phyloP scores from a whole-genome alignment of 1,140 invertebrate genomes.

The Drosophila navojoa region DNA sequence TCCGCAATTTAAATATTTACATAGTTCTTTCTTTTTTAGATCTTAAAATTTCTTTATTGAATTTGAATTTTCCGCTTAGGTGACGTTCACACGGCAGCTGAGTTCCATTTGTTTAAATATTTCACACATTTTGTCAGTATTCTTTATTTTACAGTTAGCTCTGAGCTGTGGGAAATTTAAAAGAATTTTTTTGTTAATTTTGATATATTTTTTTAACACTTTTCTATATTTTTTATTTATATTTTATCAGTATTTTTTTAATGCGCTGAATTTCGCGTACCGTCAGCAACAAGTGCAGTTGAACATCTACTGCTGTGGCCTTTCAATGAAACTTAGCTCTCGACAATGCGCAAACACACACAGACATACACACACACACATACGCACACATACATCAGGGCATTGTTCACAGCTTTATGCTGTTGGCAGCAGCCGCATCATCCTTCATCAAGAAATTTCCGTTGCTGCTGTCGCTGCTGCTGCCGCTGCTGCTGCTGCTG shows the following conservation, averaged over 20 bases:
- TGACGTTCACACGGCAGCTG: constrained; percentile 62
- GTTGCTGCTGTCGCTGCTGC: neutral
- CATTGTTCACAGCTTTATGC: constrained; percentile 20
- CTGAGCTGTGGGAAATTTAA: neutral
- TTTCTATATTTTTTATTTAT: constrained; percentile 10
- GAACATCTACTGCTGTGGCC: constrained; percentile 58
- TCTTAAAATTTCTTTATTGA: constrained; percentile 21
- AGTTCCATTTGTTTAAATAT: constrained; percentile 55
- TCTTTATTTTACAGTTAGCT: neutral
- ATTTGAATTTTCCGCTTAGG: constrained; percentile 33
- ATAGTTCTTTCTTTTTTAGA: constrained; percentile 28
- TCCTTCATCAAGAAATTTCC: constrained; percentile 25
- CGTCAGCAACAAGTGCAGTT: constrained; percentile 78
- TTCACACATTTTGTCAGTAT: constrained; percentile 59
- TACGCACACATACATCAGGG: constrained; percentile 1
- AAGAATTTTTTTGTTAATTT: neutral
- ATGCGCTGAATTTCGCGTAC: constrained; percentile 38
- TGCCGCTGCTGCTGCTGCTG: constrained; percentile 21
- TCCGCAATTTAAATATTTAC: constrained; percentile 37
- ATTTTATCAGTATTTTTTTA: neutral
- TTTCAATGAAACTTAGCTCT: constrained; percentile 14
- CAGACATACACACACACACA: constrained; percentile 10
- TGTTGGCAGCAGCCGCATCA: constrained; percentile 38
- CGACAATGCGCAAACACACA: constrained; percentile 10
- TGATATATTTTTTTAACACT: neutral